These are phyloP conservation scores for Drosophila affinis DNA, from an alignment of 2,888 invertebrate genomes.

Conservation along the genomic window DNA sequence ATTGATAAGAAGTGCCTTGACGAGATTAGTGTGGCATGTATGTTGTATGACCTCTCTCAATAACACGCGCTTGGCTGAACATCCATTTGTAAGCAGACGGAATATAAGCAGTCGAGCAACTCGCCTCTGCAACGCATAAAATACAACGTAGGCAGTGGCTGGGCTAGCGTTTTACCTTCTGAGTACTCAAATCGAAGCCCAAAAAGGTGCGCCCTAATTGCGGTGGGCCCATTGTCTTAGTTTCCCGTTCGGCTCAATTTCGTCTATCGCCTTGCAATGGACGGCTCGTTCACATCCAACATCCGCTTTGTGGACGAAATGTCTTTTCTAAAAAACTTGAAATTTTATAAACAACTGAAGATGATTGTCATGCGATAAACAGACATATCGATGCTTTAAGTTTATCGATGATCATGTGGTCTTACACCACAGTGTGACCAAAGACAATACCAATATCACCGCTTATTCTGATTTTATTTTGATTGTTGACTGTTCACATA, in stretches of 20 bases:
- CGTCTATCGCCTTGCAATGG: not conserved
- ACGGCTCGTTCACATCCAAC: not conserved
- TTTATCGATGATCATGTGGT: not conserved
- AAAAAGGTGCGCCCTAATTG: constrained; percentile 86
- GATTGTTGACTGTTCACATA: too few relatives aligned
- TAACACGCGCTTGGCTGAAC: constrained; percentile 24
- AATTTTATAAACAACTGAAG: not conserved
- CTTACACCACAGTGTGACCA: not conserved
- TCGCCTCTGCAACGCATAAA: constrained; percentile 22
- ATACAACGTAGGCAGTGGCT: constrained; percentile 28
- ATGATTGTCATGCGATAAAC: not conserved
- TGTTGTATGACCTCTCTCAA: constrained; percentile 49
- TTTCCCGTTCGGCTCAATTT: not conserved
- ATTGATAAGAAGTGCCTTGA: constrained; percentile 8
- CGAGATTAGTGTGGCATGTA: constrained; percentile 18
- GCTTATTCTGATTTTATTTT: too few relatives aligned
- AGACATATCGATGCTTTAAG: not conserved
- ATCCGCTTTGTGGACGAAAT: not conserved
- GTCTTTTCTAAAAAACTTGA: not conserved
- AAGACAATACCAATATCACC: not conserved
- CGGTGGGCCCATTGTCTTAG: constrained; percentile 48
- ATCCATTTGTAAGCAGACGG: constrained; percentile 8
- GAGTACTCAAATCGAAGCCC: constrained; percentile 94
- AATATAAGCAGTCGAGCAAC: constrained; percentile 2
- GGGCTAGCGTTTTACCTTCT: constrained; percentile 86